phyloP scores from a whole-genome alignment of 2,888 invertebrate genomes.

The Germaria angustata region DNA sequence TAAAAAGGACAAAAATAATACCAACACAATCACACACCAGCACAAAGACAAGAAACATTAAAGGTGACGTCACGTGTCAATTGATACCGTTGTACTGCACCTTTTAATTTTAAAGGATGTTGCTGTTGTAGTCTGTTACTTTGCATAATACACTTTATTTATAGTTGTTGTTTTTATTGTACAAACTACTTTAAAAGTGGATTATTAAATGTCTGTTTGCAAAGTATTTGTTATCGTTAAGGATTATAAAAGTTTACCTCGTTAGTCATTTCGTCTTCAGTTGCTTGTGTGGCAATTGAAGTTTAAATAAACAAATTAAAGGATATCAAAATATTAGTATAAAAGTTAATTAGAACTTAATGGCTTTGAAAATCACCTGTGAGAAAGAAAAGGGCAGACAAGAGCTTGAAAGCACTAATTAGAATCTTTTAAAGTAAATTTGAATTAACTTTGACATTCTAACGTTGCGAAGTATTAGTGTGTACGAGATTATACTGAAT shows the following conservation, averaged over 20 bases:
- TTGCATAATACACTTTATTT: background rate
- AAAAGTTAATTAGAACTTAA: slow-evolving; percentile 56
- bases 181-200: background rate
- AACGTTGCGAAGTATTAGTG: background rate
- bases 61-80: slow-evolving; percentile 50
- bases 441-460: background rate
- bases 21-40: background rate
- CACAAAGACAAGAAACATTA: background rate
- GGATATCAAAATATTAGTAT: background rate
- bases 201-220: slow-evolving; percentile 11
- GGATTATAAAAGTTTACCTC: slow-evolving; percentile 27
- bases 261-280: background rate
- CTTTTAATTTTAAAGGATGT: slow-evolving; percentile 11
- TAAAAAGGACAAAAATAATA: too few relatives aligned
- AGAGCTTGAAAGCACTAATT: background rate
- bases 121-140: background rate
- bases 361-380: slow-evolving; percentile 3
- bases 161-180: background rate
- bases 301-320: background rate
- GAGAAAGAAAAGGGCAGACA: background rate
- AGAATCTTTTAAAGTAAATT: background rate
- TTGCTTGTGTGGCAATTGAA: slow-evolving; percentile 23
- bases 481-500: background rate
- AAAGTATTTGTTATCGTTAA: slow-evolving; percentile 14
- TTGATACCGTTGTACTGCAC: slow-evolving; percentile 50